Evolutionary conservation across 1,140 invertebrate genomes (phyloP), one percentile per base, ranked within the genome.

Genomic region (Drosophila willistoni): DNA sequence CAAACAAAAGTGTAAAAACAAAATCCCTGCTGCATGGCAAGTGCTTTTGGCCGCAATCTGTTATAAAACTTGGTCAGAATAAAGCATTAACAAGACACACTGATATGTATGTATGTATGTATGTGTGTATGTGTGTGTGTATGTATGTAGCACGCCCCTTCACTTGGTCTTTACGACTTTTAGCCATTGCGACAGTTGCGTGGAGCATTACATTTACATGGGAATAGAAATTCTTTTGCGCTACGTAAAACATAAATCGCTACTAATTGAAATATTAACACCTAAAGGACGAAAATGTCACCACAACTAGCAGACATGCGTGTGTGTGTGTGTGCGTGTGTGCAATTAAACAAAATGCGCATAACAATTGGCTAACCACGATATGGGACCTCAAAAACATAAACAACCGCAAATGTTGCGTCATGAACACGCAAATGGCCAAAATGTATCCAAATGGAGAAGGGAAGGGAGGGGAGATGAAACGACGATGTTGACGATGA

Each of bases 191-290:
- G 81, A 84, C 81, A 84, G 69, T 84, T 84, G 81, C 81, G 81
- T 84, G 81, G 36, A 65, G 70, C 81, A 85, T 84, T 80, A 85
- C 67, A 77, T 51, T 51, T 51, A 51, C 44, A 51, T 51, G 44
- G 44, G 44, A 19, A 51, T 62, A 47, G 47, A 42, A 57, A 65
- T 73, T 84, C 79, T 71, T 79, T 54, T 34, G 36, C 64, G 73
- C 63, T 72, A 63, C 78, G 78, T 81, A 70, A 81, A 64, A 81
- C 77, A 80, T 85, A 84, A 84, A 84, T 74, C 78, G 68, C 73
- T 85, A 71, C 81, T 84, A 84, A 84, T 84, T 84, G 81, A 84
- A 84, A 85, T 84, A 84, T 84, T 84, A 84, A 84, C 81, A 84
- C 81, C 81, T 84, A 77, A 77, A 66, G 22, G 68, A 73, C 61